Base-by-base conservation (phyloP, 92 coral and sea anemone genomes). In the Galaxea fascicularis region DNA sequence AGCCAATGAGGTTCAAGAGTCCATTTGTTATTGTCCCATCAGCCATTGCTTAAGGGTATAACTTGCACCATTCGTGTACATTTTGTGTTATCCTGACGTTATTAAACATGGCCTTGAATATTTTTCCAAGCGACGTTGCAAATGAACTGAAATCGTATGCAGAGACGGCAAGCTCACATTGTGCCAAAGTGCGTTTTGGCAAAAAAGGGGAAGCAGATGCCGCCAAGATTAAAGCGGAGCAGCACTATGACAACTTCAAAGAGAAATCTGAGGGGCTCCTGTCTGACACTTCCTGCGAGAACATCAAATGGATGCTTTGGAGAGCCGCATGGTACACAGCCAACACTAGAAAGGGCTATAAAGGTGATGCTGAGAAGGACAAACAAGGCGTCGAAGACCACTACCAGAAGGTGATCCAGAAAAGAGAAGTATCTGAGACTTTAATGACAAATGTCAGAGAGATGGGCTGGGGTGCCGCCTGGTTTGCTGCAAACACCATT, bases 111-210 rank as follows among this genome's bases (percentile, higher is more conserved):
- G 49, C 25, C 9, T 52, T 71, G 76, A 24, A 39, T 39, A 11
- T 71, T 20, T 39, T 71, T 18, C 76, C 76, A 71, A 41, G 4
- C 4, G 76, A 71, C 28, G 26, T 21, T 30, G 76, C 76, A 71
- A n/a, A 71, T 18, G 76, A 71, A 29, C 21, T 71, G 14, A 71
- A 11, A 29, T 51, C 12, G 53, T 71, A 10, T n/a, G 76, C 76
- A 13, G 76, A 71, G 30, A 71, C 4, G 22, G 28, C 28, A 9
- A 21, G 76, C 52, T 39, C 12, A 4, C n/a, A 30, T 30, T 71
- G 49, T 11, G 76, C 76, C 16, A 11, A 71, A 21, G 52, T 11
- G 22, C 76, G 76, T 39, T 21, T 30, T 10, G 51, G 51, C 25
- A 39, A 12, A 30, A 10, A 8, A 44, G 74, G 41, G 13, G 45